These are phyloP conservation scores for Glyphotaelius pellucidus DNA, from an alignment of 2,888 invertebrate species.

Conservation along the genomic window DNA sequence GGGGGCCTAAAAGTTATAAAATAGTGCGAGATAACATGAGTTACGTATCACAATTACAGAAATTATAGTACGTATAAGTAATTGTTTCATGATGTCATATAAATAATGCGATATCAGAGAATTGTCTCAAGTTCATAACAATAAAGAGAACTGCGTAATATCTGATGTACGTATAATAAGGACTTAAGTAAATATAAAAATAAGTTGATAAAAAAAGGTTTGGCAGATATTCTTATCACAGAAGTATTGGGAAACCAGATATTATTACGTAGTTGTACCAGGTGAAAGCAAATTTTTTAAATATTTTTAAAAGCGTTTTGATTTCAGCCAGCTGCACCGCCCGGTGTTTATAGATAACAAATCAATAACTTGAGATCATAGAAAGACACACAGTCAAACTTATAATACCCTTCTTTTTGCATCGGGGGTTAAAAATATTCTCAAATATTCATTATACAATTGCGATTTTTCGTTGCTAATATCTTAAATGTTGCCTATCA, in stretches of 20 bases:
- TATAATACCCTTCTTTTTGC: too few species aligned
- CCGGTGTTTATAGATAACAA: background rate
- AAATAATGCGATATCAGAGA: background rate
- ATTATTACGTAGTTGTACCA: background rate
- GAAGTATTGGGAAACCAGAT: background rate
- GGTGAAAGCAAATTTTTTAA: background rate
- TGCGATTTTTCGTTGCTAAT: background rate
- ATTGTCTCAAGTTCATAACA: background rate
- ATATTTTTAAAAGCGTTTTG: background rate
- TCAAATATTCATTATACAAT: too few species aligned
- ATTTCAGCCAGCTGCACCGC: background rate
- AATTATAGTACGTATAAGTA: background rate
- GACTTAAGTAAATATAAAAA: background rate
- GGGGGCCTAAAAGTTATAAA: slow-evolving; percentile 35
- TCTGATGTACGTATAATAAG: background rate
- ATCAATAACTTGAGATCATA: background rate
- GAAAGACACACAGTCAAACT: too few species aligned
- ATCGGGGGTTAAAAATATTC: too few species aligned
- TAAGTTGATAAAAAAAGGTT: background rate
- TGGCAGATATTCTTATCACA: background rate
- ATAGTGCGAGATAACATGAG: background rate
- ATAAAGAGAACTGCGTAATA: background rate
- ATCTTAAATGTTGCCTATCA: background rate
- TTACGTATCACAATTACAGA: background rate
- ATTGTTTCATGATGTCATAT: background rate